These are phyloP conservation scores for Drosophila oshimai DNA, from an alignment of 1,140 invertebrate species.

Conservation along the genomic window DNA sequence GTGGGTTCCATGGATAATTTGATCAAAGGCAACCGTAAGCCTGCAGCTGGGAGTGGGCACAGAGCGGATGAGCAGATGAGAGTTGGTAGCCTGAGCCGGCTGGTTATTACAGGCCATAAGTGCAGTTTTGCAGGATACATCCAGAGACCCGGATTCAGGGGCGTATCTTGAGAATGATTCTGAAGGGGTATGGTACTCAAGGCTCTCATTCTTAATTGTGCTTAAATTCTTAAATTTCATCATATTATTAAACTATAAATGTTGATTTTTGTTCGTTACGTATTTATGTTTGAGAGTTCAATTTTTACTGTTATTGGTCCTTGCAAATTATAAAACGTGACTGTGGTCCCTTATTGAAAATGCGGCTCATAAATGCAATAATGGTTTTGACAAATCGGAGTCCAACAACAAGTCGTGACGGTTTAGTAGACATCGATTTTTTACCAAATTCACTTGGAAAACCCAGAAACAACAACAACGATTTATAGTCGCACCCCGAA, in stretches of 20 bases:
- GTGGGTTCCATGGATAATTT: slow-evolving; percentile 51
- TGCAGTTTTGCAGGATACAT: slow-evolving; percentile 28
- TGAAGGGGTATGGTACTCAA: not conserved
- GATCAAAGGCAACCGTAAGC: slow-evolving; percentile 73
- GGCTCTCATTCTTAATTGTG: no score
- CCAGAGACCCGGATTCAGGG: not conserved
- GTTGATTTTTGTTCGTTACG: no score
- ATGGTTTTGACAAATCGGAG: no score
- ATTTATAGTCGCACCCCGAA: no score
- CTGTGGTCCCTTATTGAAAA: no score
- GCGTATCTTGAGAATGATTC: not conserved
- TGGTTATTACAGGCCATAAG: slow-evolving; percentile 38
- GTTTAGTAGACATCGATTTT: no score
- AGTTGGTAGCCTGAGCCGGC: slow-evolving; percentile 1
- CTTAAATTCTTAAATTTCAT: not conserved
- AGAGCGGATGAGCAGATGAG: no score
- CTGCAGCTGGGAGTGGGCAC: slow-evolving; percentile 18
- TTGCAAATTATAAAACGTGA: no score
- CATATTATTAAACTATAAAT: not conserved
- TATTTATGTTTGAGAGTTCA: not conserved
- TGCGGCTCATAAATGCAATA: no score
- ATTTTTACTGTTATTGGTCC: not conserved
- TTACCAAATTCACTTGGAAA: no score
- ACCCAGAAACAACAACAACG: no score
- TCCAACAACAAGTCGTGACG: no score